A percentile compares a stretch with the other conserved stretches of the same genome.
Evolutionary conservation across 2,888 invertebrate species (phyloP).

Genomic region (Sclerodermus sp.): DNA sequence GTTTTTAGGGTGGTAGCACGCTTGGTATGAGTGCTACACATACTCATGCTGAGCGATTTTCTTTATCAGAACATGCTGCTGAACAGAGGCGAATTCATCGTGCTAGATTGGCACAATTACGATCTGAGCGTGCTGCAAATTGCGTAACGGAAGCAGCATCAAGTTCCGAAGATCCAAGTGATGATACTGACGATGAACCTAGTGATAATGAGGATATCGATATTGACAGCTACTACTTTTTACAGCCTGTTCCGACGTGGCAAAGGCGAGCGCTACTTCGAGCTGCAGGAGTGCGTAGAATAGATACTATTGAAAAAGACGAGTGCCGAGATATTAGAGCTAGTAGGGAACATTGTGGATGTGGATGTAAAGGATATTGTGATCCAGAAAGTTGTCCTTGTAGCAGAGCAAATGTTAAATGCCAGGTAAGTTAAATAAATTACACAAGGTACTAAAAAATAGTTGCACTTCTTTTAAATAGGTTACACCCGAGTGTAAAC

Average conservation of each 20-base stretch:
- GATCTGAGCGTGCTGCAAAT: slow-evolving; percentile 68
- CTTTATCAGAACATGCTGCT: slow-evolving; percentile 83
- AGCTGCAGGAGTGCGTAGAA: slow-evolving; percentile 91
- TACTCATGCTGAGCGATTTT: slow-evolving; percentile 74
- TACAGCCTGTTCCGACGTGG: slow-evolving; percentile 90
- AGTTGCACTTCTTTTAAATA: background rate
- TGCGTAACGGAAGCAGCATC: slow-evolving; percentile 61
- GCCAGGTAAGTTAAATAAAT: slow-evolving; percentile 67
- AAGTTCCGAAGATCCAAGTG: slow-evolving; percentile 73
- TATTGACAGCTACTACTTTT: slow-evolving; percentile 85
- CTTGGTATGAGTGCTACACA: slow-evolving; percentile 85
- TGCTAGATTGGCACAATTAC: slow-evolving; percentile 72
- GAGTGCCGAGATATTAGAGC: slow-evolving; percentile 90
- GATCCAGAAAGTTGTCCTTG: slow-evolving; percentile 96
- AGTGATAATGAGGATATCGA: slow-evolving; percentile 84
- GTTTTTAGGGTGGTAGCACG: slow-evolving; percentile 62
- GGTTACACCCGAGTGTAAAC: too few relatives aligned
- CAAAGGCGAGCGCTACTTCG: slow-evolving; percentile 85
- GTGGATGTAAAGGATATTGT: slow-evolving; percentile 89
- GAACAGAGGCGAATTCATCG: slow-evolving; percentile 87
- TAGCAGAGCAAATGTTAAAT: slow-evolving; percentile 93
- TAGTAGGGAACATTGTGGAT: slow-evolving; percentile 92
- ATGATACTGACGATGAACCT: slow-evolving; percentile 82
- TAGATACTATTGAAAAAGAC: slow-evolving; percentile 90
- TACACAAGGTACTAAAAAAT: background rate